Percentiles rank a stretch among this genome's conserved stretches.
phyloP scores from a whole-genome alignment of 30 jellyfish, hydroid and myxozoan genomes.

The Pseudorhiza aurosa region DNA sequence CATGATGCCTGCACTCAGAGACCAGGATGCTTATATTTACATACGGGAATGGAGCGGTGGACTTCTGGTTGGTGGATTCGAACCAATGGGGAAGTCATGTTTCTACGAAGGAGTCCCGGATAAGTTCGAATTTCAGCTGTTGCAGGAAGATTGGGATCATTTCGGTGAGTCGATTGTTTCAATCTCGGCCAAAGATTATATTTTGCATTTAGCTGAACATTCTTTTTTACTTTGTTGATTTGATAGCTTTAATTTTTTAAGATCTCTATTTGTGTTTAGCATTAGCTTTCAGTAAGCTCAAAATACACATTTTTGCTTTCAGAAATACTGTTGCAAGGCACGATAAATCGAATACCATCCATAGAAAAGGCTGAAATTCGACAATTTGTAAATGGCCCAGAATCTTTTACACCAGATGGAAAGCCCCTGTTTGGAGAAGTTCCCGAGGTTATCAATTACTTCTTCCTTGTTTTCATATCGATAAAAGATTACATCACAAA shows the following conservation, averaged over 20 bases:
- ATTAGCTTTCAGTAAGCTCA: no score
- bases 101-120: slow-evolving; percentile 88
- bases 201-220: no score
- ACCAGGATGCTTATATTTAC: slow-evolving; percentile 77
- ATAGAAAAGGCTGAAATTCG: slow-evolving; percentile 88
- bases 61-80: slow-evolving; percentile 92
- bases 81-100: slow-evolving; percentile 82
- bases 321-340: slow-evolving; percentile 81
- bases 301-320: neutral
- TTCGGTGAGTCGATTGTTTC: slow-evolving; percentile 63
- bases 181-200: no score
- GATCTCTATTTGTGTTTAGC: no score
- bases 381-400: slow-evolving; percentile 95
- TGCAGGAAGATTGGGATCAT: slow-evolving; percentile 93
- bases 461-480: no score
- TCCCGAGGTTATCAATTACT: slow-evolving; percentile 88
- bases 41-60: slow-evolving; percentile 99
- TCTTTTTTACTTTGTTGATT: no score
- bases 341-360: slow-evolving; percentile 71
- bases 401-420: slow-evolving; percentile 89
- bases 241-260: no score
- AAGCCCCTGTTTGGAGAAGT: slow-evolving; percentile 49
- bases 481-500: no score
- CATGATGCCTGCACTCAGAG: slow-evolving; percentile 94
- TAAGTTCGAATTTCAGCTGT: slow-evolving; percentile 84